Evolutionary conservation across 2,888 invertebrate species (phyloP), one percentile per base, ranked within the genome.

Genomic region (Mellilla xanthometata): DNA sequence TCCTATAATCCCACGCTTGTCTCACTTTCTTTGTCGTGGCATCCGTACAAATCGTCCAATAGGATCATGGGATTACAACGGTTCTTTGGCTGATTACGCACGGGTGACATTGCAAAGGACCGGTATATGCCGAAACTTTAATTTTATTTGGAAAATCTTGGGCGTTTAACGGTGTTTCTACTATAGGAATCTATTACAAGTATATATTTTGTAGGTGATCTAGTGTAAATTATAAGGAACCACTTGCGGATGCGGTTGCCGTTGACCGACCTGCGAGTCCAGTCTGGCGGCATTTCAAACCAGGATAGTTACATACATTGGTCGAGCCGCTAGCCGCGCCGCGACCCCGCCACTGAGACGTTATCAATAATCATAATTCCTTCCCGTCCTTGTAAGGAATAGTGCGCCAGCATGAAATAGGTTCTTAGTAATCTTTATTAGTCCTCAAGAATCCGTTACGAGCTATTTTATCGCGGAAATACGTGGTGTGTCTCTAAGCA

Each of bases 1-100:
- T 68, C 67, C 62, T 65, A 62, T 62, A 68, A 72, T 78, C 82
- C 78, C 81, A 81, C 81, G 81, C 69, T 70, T 59, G 71, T 60
- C 65, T 72, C 66, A 76, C 76, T 80, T 82, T 81, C 75, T 65
- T 73, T 65, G 60, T 61, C 56, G 66, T 68, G 69, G 62, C 57
- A 49, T 36, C 52, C 39, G 52, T 62, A 71, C 76, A 74, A 76
- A 75, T 73, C 56, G 58, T 68, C 72, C 62, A 73, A 73, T 62
- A 73, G 68, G 69, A 70, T 66, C 68, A 70, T 65, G 65, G 62
- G 65, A 69, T 65, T 65, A 56, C 62, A 79, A 77, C 80, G 76
- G 77, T 72, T 65, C 59, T 67, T 71, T 67, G 43, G 56, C 56
- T 60, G 53, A 67, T 64, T 65, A 56, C 50, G 46, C 55, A 57